Evolutionary conservation across 2,113 vertebrate species (phyloP), one percentile per base, ranked within the genome.

Genomic region (Camelus bactrianus): DNA sequence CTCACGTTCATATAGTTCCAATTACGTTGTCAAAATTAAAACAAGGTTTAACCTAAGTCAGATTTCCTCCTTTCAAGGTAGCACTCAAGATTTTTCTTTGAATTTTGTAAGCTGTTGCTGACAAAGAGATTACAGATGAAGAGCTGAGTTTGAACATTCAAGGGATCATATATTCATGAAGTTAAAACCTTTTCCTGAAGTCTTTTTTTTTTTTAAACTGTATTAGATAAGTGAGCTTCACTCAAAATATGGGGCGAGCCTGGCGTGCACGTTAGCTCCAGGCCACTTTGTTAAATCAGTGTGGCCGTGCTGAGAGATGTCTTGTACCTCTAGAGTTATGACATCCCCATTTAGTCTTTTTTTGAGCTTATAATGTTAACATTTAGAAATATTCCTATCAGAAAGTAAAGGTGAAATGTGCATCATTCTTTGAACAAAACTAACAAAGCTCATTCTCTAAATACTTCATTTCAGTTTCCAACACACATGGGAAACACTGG

Each of bases 11-110:
- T 58, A 24, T 38, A 81, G 82, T 89, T 96, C 96, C 96, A 97
- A 96, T 97, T 96, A 97, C 72, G 42, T 91, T 97, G 97, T 97
- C 97, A 97, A 95, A 95, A 96, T 94, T 90, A 92, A 93, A 96
- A 75, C 46, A 72, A 92, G 67, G 24, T 75, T 95, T 90, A 86
- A 90, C 35, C 77, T 38, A 77, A 95, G 65, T 96, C 94, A 96
- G 30, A 91, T 96, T 88, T 93, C 82, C 95, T 89, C 77, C 65
- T 96, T 95, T 94, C 62, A 88, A 75, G 79, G 70, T 26, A 88
- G 90, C 26, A 38, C 24, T 87, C 19, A 54, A 90, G 62, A 93
- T 32, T 84, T 97, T 69, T 56, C 86, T 85, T 85, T 93, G 92
- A 93, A 77, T 96, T 94, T 92, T 69, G 0, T 84, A 93, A 90